Base-by-base conservation (phyloP, 2,888 invertebrate genomes). In the Drosophila trichaetosa region DNA sequence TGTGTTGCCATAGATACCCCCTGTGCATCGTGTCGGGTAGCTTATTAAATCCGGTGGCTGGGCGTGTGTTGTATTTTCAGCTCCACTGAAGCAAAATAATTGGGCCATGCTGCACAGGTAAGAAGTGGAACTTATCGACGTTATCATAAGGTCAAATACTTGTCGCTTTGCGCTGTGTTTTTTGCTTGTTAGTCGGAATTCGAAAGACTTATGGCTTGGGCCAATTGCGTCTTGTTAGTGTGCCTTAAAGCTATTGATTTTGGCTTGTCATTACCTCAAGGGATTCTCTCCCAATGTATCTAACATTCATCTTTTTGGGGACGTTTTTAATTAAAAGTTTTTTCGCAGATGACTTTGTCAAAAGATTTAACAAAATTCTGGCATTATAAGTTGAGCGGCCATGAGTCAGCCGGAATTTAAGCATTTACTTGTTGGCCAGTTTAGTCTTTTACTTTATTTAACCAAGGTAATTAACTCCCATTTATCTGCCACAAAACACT, bases 81-180 rank as follows among this genome's bases (percentile, higher is more conserved):
- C 80, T 85, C 72, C 87, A 87, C 57, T 85, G 87, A 81, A 85
- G 80, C 82, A 83, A 76, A 80, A 88, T 89, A 89, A 89, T 89
- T 87, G 90, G 79, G 80, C 71, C 76, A 79, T 60, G 75, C 73
- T 57, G 61, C 24, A 53, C 79, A 80, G 79, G 80, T 80, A 64
- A 40, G 56, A 29, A 53, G 21, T 56, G 46, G 31, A 34, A 49
- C 34, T 49, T 52, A 36, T 54, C 27, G 18, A 54, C 21, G 13
- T 18, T 57, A 52, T 27, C 34, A 64, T 74, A 10, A 60, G 67
- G 69, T 69, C 62, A 77, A 64, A 52, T 71, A 34, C 52, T 40
- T n/a, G 40, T 65, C 62, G 62, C 24, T 63, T 29, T 51, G 34
- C 21, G 11, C 18, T 72, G 8, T 60, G 38, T 61, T 33, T 49